phyloP scores from a whole-genome alignment of 2,888 invertebrate species.

The Dolomedes plantarius region DNA sequence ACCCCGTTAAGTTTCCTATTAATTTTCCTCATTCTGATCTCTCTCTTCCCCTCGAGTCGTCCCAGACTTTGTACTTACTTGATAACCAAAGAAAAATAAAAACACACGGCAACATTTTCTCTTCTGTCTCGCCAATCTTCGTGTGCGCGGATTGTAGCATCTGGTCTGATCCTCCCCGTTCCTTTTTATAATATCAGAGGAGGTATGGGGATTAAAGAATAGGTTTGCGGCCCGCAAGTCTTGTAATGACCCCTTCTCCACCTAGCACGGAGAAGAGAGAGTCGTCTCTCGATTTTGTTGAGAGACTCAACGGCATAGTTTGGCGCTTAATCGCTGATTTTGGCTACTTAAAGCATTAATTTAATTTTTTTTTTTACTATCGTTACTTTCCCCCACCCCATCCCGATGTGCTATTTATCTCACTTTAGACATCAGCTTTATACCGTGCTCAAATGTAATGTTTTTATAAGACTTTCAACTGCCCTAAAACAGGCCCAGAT shows the following conservation, averaged over 20 bases:
- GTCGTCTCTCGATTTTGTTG: neutral
- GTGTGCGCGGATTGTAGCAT: neutral
- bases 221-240: constrained; percentile 29
- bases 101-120: neutral
- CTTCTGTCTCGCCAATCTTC: neutral
- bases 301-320: neutral
- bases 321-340: constrained; percentile 20
- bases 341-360: no score
- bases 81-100: neutral
- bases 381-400: no score
- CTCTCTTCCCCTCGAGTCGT: neutral
- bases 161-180: constrained; percentile 11
- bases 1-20: no score
- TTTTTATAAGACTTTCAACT: no score
- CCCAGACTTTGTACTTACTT: neutral
- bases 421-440: no score
- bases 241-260: constrained; percentile 48
- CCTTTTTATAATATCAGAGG: constrained; percentile 16
- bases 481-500: no score
- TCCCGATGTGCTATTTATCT: no score
- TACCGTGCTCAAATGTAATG: no score
- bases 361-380: no score
- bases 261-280: neutral
- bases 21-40: neutral
- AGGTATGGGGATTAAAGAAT: constrained; percentile 43